A percentile compares a stretch with the other conserved stretches of the same genome.
These are phyloP conservation scores for Burhinus bistriatus DNA, from an alignment of 2,113 vertebrate genomes.

Conservation along the genomic window DNA sequence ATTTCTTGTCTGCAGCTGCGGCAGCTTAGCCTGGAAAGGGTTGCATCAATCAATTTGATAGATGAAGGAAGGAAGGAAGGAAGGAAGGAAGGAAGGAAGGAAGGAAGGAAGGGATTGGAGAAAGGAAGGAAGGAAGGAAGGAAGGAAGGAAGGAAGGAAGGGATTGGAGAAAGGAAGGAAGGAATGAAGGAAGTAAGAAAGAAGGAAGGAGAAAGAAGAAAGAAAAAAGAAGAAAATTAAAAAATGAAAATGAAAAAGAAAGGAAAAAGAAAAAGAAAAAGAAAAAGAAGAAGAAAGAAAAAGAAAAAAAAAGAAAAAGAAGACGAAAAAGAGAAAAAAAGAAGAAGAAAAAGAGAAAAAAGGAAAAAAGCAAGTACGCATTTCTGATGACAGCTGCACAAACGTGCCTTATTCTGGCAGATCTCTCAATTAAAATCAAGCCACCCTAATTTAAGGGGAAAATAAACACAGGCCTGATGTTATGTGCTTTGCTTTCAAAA, in stretches of 20 bases:
- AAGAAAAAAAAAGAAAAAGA: fast-evolving
- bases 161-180: neutral
- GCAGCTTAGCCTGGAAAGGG: neutral
- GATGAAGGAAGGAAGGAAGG: neutral
- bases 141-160: neutral
- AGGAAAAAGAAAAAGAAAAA: neutral
- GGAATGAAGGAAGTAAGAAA: neutral
- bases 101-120: neutral
- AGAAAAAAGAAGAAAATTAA: neutral
- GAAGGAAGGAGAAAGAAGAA: neutral
- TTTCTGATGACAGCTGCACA: slow-evolving; percentile 61
- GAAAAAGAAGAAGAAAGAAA: no score
- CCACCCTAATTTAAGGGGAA: slow-evolving; percentile 51
- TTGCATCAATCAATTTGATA: neutral
- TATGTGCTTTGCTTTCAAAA: slow-evolving; percentile 55
- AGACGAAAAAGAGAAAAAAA: fast-evolving
- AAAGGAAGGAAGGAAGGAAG: neutral
- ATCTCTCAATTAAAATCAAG: slow-evolving; percentile 64
- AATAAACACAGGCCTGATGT: slow-evolving; percentile 61
- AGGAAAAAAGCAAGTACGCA: neutral
- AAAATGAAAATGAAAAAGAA: neutral
- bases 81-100: no score
- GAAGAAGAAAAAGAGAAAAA: fast-evolving
- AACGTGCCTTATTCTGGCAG: slow-evolving; percentile 29
- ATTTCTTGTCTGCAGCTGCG: neutral